Evolutionary conservation across 1,140 invertebrate genomes (phyloP).

Genomic region (Pararge aegeria): DNA sequence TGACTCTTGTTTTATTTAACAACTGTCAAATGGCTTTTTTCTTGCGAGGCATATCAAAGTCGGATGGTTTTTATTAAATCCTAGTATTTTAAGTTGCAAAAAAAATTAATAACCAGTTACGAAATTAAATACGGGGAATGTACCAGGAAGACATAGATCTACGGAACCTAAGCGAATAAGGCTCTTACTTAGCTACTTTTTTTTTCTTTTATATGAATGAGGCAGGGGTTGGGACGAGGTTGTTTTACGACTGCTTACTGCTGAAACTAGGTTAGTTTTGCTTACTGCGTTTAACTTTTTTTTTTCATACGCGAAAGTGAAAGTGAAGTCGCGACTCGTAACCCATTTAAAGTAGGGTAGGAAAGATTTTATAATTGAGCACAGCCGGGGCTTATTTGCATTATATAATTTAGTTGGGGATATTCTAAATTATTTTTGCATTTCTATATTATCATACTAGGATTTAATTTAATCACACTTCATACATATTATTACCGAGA

Average conservation of each 20-base stretch:
- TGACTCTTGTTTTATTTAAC: too few relatives aligned
- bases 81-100: too few relatives aligned
- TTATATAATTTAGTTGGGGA: neutral
- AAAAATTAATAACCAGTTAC: too few relatives aligned
- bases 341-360: conserved; percentile 25
- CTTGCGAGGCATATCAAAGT: too few relatives aligned
- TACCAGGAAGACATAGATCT: neutral
- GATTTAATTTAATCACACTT: too few relatives aligned
- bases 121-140: too few relatives aligned
- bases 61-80: too few relatives aligned
- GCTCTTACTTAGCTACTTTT: conserved; percentile 1
- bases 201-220: neutral
- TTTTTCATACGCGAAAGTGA: conserved; percentile 26
- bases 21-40: too few relatives aligned
- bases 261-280: conserved; percentile 29
- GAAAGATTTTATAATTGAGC: conserved; percentile 27
- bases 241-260: conserved; percentile 23
- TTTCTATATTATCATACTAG: neutral
- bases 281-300: conserved; percentile 29
- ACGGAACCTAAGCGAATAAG: neutral
- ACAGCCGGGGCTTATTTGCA: conserved; percentile 9
- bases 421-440: neutral
- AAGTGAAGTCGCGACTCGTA: conserved; percentile 22
- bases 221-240: conserved; percentile 16
- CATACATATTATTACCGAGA: too few relatives aligned